Evolutionary conservation across 2,113 vertebrate genomes (phyloP).

Genomic region (Channa argus): DNA sequence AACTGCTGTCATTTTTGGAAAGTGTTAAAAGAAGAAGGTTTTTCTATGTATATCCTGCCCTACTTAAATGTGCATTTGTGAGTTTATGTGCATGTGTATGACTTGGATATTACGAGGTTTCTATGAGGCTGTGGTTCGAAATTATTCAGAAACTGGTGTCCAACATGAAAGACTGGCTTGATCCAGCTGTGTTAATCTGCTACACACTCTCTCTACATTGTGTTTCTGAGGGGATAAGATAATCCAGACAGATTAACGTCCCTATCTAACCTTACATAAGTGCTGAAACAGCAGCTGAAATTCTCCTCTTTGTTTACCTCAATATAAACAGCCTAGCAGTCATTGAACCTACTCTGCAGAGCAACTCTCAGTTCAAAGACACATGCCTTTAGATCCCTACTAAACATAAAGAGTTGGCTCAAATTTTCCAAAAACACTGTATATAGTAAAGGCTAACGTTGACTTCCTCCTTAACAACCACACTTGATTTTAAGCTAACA

Average conservation of each 20-base stretch:
- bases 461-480: slow-evolving; percentile 64
- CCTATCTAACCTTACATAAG: slow-evolving; percentile 29
- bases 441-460: slow-evolving; percentile 52
- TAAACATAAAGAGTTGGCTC: slow-evolving; percentile 41
- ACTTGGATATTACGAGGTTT: slow-evolving; percentile 17
- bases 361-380: slow-evolving; percentile 49
- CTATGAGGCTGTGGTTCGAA: slow-evolving; percentile 53
- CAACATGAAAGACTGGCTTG: slow-evolving; percentile 25
- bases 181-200: slow-evolving; percentile 46
- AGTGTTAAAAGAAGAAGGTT: neutral
- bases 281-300: slow-evolving; percentile 53
- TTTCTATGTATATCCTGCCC: slow-evolving; percentile 49
- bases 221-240: slow-evolving; percentile 43
- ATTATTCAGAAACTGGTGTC: slow-evolving; percentile 35
- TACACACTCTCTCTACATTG: neutral
- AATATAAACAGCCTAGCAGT: slow-evolving; percentile 39
- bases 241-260: slow-evolving; percentile 33
- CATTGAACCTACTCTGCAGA: slow-evolving; percentile 49
- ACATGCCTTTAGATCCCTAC: slow-evolving; percentile 42
- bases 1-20: slow-evolving; percentile 2
- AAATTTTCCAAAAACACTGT: slow-evolving; percentile 71
- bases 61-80: slow-evolving; percentile 4
- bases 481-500: slow-evolving; percentile 65
- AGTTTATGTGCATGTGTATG: neutral
- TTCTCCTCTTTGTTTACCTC: slow-evolving; percentile 58